A percentile compares a stretch with the other conserved stretches of the same genome.
Evolutionary conservation across 2,888 invertebrate species (phyloP).

Genomic region (Mycalesis mineus): DNA sequence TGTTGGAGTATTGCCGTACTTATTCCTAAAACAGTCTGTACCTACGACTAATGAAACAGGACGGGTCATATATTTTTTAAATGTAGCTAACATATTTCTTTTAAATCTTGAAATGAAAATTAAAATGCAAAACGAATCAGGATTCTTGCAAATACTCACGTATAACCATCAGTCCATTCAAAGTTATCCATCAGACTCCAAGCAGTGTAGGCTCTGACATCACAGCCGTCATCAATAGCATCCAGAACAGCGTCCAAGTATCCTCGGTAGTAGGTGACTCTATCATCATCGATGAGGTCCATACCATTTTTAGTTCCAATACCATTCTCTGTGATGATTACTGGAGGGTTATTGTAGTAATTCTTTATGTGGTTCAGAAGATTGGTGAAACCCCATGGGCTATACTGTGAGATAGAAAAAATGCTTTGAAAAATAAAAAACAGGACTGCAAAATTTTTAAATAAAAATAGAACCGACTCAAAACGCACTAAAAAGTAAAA

Average conservation of each 20-base stretch:
- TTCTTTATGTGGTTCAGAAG: conserved; percentile 56
- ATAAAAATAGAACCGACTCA: no score
- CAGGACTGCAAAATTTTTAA: no score
- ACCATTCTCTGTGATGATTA: conserved; percentile 77
- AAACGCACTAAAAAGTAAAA: no score
- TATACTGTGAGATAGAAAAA: conserved; percentile 39
- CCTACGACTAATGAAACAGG: no score
- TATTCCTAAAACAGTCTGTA: no score
- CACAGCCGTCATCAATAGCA: conserved; percentile 51
- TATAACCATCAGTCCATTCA: conserved; percentile 75
- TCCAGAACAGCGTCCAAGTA: conserved; percentile 58
- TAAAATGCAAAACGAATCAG: no score
- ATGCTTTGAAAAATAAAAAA: no score
- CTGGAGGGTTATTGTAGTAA: conserved; percentile 31
- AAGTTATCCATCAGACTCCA: conserved; percentile 80
- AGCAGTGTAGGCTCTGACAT: conserved; percentile 64
- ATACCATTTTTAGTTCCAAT: conserved; percentile 53
- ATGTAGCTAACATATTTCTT: no score
- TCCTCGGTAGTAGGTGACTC: conserved; percentile 55
- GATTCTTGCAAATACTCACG: conserved; percentile 42
- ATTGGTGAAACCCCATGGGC: conserved; percentile 76
- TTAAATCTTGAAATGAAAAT: no score
- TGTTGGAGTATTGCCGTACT: no score
- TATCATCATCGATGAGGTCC: conserved; percentile 52
- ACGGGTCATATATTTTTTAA: no score